Base-by-base conservation (phyloP, 1,140 invertebrate genomes). In the Maniola jurtina region DNA sequence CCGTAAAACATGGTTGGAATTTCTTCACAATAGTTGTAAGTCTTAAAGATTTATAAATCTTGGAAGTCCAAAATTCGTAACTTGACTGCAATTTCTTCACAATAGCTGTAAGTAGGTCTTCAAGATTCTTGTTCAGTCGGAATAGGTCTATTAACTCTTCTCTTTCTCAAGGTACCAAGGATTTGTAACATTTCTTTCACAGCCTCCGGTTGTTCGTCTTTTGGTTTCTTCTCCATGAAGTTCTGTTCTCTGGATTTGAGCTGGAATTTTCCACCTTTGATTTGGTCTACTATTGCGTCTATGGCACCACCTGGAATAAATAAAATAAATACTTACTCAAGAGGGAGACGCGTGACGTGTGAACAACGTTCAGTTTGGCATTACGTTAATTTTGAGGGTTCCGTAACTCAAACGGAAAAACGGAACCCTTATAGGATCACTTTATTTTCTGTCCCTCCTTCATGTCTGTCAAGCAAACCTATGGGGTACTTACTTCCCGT, bases 211-310 rank as follows among this genome's bases (percentile, higher is more conserved):
- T 92, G 92, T 64, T 94, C 93, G 55, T 92, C 92, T 42, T 92
- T 91, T 56, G 91, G 92, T 60, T 92, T 93, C 68, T 92, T 91
- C 73, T 94, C 92, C 36, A 91, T 75, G 64, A 90, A 88, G 54
- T 88, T 89, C 59, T 84, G 92, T 54, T 94, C 94, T 0, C 93
- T 92, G 7, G 94, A 93, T 72, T 93, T 94, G 9, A 95, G 81
- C 0, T 94, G 94, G 80, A 95, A 95, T 64, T 93, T 92, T n/a
- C 95, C 95, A 11, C 94, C 93, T 90, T 95, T 95, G 25, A 95
- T 95, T 80, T 95, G 93, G 79, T 94, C 95, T 5, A 95, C 94
- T 67, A 95, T 94, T 45, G 95, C 94, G 69, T 95, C 94, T 70
- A 95, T 95, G 2, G 93, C 94, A 45, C 91, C 92, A 58, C 90